Percentiles rank a stretch among this genome's conserved stretches.
These are phyloP conservation scores for Drosophila gunungcola DNA, from an alignment of 1,140 invertebrate species.

Conservation along the genomic window DNA sequence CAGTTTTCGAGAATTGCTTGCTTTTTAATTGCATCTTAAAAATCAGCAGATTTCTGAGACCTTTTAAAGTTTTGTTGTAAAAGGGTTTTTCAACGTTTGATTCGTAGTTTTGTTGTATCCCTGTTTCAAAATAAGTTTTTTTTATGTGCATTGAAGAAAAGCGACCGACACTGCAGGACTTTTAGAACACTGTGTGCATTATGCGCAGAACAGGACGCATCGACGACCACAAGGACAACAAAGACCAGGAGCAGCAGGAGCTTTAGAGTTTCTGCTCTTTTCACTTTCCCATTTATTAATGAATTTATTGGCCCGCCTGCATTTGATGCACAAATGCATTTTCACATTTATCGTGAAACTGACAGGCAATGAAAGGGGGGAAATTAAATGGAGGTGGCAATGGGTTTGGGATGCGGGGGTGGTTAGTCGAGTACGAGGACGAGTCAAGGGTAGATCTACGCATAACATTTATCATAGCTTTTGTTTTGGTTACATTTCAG, in stretches of 20 bases:
- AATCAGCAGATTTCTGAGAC: too few relatives aligned
- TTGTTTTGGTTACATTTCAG: slow-evolving; percentile 56
- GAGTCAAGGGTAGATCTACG: slow-evolving; percentile 38
- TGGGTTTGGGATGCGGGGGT: slow-evolving; percentile 3
- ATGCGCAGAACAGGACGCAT: slow-evolving; percentile 28
- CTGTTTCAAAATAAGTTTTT: not conserved
- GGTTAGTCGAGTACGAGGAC: slow-evolving; percentile 1
- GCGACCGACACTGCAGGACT: slow-evolving; percentile 16
- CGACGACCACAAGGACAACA: slow-evolving; percentile 45
- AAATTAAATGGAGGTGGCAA: slow-evolving; percentile 11
- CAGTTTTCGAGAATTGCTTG: too few relatives aligned
- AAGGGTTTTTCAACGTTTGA: too few relatives aligned
- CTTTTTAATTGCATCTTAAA: too few relatives aligned
- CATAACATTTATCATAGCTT: slow-evolving; percentile 57
- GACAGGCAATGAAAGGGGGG: slow-evolving; percentile 7
- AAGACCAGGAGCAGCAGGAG: slow-evolving; percentile 22
- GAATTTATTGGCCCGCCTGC: slow-evolving; percentile 66
- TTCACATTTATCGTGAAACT: slow-evolving; percentile 42
- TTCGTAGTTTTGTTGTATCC: too few relatives aligned
- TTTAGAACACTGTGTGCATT: slow-evolving; percentile 53
- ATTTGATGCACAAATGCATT: slow-evolving; percentile 62
- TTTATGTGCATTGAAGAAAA: not conserved
- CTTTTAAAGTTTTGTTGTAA: too few relatives aligned
- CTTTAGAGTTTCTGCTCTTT: slow-evolving; percentile 41
- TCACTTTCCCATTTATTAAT: slow-evolving; percentile 71